A percentile compares a stretch with the other conserved stretches of the same genome.
Evolutionary conservation across 2,888 invertebrate species (phyloP).

Genomic region (Mystacides longicornis): DNA sequence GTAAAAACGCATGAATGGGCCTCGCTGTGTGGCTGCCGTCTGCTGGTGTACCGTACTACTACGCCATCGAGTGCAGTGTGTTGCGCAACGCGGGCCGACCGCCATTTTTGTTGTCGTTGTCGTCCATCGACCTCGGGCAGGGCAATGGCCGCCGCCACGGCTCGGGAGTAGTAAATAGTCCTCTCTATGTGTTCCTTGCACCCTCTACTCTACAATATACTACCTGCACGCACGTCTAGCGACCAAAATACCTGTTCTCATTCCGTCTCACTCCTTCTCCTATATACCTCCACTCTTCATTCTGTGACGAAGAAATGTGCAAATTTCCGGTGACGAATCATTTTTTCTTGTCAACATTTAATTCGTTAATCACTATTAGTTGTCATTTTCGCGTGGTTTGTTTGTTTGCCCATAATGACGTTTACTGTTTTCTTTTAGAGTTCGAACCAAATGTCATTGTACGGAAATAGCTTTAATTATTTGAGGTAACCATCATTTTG

Average conservation of each 20-base stretch:
- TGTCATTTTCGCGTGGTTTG: no score
- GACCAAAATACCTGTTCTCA: no score
- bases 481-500: not conserved
- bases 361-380: no score
- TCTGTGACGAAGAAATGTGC: no score
- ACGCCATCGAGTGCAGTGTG: not conserved
- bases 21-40: not conserved
- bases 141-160: constrained; percentile 28
- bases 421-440: not conserved
- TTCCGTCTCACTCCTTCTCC: no score
- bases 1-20: constrained; percentile 19
- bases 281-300: no score
- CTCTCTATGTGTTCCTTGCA: no score
- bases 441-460: constrained; percentile 1
- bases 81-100: constrained; percentile 39
- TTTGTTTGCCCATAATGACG: no score
- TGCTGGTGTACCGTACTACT: not conserved
- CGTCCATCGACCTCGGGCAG: constrained; percentile 43
- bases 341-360: no score
- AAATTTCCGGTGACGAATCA: no score
- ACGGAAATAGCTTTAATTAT: not conserved
- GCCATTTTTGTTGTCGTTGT: constrained; percentile 23
- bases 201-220: no score
- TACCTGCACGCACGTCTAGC: no score
- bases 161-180: not conserved